phyloP scores from a whole-genome alignment of 2,888 invertebrate genomes.

The Drosophila tanythrix region DNA sequence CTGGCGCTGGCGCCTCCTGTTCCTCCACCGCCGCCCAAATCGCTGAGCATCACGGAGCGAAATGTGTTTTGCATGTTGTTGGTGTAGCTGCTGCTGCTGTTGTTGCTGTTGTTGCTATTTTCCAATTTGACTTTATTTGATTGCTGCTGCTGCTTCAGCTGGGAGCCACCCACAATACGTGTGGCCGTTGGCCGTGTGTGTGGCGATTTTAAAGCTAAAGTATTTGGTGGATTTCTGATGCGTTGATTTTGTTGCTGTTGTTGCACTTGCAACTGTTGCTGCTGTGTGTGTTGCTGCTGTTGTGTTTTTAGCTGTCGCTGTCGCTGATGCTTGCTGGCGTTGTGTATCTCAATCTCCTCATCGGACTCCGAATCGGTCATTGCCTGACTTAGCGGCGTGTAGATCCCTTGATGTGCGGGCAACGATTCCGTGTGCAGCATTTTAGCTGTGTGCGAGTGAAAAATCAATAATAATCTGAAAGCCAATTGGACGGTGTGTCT shows the following conservation, averaged over 20 bases:
- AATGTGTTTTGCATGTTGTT: constrained; percentile 83
- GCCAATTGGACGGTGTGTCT: constrained; percentile 4
- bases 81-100: constrained; percentile 65
- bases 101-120: constrained; percentile 54
- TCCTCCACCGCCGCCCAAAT: constrained; percentile 63
- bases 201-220: constrained; percentile 62
- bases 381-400: constrained; percentile 91
- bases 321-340: constrained; percentile 61
- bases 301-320: constrained; percentile 49
- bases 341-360: constrained; percentile 86
- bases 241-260: constrained; percentile 55
- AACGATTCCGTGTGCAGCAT: constrained; percentile 84
- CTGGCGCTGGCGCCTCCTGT: constrained; percentile 27
- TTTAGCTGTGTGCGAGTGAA: constrained; percentile 75
- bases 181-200: constrained; percentile 57
- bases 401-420: constrained; percentile 86
- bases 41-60: constrained; percentile 83
- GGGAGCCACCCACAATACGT: constrained; percentile 45
- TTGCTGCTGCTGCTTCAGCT: constrained; percentile 52
- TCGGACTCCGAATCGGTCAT: constrained; percentile 92
- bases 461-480: constrained; percentile 73
- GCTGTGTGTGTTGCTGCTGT: constrained; percentile 59
- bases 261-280: constrained; percentile 48
- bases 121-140: constrained; percentile 11
- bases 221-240: constrained; percentile 73